A percentile compares a stretch with the other conserved stretches of the same genome.
Conservation (phyloP, 2,888 invertebrate species). For the Ophion slaviceki region DNA sequence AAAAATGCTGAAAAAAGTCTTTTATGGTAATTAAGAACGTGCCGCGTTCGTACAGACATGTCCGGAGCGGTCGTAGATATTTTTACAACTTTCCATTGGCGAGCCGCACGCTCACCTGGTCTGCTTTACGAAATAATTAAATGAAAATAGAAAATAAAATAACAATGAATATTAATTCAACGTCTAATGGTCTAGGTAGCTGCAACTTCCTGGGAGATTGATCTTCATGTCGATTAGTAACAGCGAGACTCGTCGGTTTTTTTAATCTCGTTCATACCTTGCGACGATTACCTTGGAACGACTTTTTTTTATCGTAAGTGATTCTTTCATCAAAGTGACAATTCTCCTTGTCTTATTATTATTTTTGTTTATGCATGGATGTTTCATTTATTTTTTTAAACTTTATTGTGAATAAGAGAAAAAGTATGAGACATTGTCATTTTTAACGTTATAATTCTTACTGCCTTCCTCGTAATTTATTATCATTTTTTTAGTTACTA, state of each 20-base stretch:
- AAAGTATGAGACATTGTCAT: too few relatives aligned
- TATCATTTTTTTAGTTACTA: too few relatives aligned
- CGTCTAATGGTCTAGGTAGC: neutral
- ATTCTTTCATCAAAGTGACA: too few relatives aligned
- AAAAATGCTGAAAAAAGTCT: conserved; percentile 1
- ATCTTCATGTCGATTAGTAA: neutral
- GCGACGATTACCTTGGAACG: neutral
- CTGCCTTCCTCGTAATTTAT: too few relatives aligned
- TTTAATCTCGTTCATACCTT: neutral
- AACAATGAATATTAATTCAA: neutral
- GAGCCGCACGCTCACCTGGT: neutral
- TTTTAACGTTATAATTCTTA: too few relatives aligned
- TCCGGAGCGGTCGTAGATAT: neutral
- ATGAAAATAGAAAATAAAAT: neutral
- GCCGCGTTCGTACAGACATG: neutral
- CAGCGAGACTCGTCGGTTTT: neutral
- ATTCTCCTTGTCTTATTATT: too few relatives aligned
- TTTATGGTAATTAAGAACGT: conserved; percentile 9
- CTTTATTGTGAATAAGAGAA: too few relatives aligned
- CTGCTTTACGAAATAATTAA: neutral
- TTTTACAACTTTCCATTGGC: neutral
- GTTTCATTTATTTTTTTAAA: too few relatives aligned
- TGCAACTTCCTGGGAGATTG: neutral
- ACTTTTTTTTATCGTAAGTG: neutral
- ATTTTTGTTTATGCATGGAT: too few relatives aligned